These are phyloP conservation scores for Rhorus exstirpatorius DNA, from an alignment of 2,888 invertebrate species.

Conservation along the genomic window DNA sequence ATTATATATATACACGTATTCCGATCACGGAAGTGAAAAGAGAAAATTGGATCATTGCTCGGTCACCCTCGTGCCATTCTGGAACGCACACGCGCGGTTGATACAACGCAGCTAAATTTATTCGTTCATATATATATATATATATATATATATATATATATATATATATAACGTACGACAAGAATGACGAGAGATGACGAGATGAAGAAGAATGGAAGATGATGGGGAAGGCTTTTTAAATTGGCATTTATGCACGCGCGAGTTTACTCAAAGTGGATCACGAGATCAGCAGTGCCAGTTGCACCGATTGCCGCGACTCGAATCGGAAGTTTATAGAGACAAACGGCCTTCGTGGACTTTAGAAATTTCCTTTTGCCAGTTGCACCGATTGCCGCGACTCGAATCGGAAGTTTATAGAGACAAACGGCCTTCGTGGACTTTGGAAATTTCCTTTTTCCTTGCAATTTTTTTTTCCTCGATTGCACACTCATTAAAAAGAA, in stretches of 20 bases:
- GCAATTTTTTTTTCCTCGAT: too few species aligned
- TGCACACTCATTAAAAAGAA: too few species aligned
- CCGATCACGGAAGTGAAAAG: conserved; percentile 64
- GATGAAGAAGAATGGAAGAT: conserved; percentile 45
- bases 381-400: conserved; percentile 35
- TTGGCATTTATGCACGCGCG: conserved; percentile 61
- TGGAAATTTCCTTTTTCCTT: neutral
- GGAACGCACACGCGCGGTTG: conserved; percentile 32
- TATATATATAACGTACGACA: neutral
- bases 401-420: conserved; percentile 12
- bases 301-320: conserved; percentile 40
- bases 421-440: neutral
- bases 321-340: conserved; percentile 11
- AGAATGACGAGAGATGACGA: conserved; percentile 38
- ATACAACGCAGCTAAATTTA: conserved; percentile 48
- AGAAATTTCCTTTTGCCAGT: conserved; percentile 9
- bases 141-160: conserved; percentile 4
- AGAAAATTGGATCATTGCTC: conserved; percentile 66
- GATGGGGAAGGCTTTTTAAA: conserved; percentile 28
- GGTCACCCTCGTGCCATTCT: conserved; percentile 56
- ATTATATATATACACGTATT: conserved; percentile 58
- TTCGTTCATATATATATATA: conserved; percentile 17
- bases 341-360: neutral
- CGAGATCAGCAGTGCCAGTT: conserved; percentile 52
- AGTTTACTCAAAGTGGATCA: conserved; percentile 61